Evolutionary conservation across 2,888 invertebrate species (phyloP).

Genomic region (Drosophila fulvimacula): DNA sequence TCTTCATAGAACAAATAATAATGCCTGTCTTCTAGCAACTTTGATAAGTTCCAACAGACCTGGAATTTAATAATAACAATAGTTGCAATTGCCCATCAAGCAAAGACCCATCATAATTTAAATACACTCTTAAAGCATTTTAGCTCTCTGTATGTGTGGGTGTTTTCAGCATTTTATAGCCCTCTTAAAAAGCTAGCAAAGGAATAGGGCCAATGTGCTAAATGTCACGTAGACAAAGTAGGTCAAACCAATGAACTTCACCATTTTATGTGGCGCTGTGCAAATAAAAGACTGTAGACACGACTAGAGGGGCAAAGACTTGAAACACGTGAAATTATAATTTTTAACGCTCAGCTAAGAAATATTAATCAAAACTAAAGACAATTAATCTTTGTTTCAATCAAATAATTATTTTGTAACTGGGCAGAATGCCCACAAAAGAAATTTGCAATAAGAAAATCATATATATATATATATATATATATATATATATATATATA

Average conservation of each 20-base stretch:
- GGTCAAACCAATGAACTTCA: conserved; percentile 17
- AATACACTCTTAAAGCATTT: background rate
- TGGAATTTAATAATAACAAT: background rate
- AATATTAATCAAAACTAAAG: conserved; percentile 56
- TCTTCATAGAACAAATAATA: background rate
- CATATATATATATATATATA: no score
- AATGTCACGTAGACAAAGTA: conserved; percentile 39
- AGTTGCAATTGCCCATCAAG: conserved; percentile 1
- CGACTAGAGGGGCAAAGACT: background rate
- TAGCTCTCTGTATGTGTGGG: background rate
- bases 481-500: background rate
- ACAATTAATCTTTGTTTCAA: conserved; percentile 62
- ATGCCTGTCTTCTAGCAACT: background rate
- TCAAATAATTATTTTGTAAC: conserved; percentile 31
- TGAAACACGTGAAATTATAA: conserved; percentile 33
- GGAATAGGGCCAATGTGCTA: conserved; percentile 19
- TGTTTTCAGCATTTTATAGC: conserved; percentile 8
- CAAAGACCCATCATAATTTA: background rate
- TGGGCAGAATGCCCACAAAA: conserved; percentile 66
- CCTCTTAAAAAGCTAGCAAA: conserved; percentile 2
- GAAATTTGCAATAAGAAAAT: conserved; percentile 19
- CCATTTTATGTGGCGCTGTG: conserved; percentile 10
- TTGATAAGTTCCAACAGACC: background rate
- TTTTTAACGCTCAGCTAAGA: conserved; percentile 48
- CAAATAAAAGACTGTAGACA: conserved; percentile 6